Evolutionary conservation across 2,888 invertebrate genomes (phyloP).

Genomic region (Seira musarum): DNA sequence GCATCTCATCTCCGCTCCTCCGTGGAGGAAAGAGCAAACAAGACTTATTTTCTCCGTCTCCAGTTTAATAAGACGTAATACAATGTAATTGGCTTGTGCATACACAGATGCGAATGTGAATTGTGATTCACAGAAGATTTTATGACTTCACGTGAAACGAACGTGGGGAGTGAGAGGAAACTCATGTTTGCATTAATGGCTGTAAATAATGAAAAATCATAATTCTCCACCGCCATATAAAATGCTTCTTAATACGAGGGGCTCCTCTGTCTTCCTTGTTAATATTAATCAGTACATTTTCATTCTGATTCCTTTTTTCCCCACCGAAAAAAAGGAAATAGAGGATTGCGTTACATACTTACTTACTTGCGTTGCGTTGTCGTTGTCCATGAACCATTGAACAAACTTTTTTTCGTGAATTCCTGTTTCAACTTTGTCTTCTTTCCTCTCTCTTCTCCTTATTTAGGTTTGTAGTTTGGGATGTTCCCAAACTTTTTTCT

Average conservation of each 20-base stretch:
- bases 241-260: not conserved
- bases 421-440: too few species aligned
- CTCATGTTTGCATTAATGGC: not conserved
- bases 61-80: not conserved
- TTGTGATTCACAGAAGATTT: not conserved
- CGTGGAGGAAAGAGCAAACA: not conserved
- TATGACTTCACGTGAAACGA: not conserved
- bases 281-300: not conserved
- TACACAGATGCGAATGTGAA: not conserved
- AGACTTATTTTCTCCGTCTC: not conserved
- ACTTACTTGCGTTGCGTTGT: too few species aligned
- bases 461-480: too few species aligned
- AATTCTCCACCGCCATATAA: not conserved
- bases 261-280: not conserved
- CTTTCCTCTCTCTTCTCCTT: too few species aligned
- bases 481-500: too few species aligned
- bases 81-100: not conserved
- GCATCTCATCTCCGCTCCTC: not conserved
- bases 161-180: not conserved
- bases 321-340: not conserved
- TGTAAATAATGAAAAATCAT: not conserved
- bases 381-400: too few species aligned
- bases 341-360: too few species aligned
- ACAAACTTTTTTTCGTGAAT: too few species aligned
- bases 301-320: not conserved